These are phyloP conservation scores for Rhizomys pruinosus DNA, from an alignment of 2,113 vertebrate species.

Conservation along the genomic window DNA sequence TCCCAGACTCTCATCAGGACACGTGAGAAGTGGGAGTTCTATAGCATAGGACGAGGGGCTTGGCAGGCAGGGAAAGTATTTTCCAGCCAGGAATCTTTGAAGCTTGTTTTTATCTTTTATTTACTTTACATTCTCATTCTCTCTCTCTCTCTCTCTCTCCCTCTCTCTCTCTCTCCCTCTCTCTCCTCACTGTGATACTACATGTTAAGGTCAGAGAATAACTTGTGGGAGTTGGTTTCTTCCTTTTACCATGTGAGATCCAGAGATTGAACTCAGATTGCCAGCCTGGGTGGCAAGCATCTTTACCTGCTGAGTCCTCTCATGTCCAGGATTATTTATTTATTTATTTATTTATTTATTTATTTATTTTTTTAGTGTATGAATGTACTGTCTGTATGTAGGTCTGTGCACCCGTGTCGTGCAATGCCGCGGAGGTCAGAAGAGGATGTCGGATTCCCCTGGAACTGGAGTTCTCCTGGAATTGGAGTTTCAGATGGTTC, in stretches of 20 bases:
- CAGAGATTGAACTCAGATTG: neutral
- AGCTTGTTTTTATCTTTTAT: neutral
- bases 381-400: too few relatives aligned
- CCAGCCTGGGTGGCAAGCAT: too few relatives aligned
- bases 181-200: neutral
- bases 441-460: too few relatives aligned
- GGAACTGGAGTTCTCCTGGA: too few relatives aligned
- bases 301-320: neutral
- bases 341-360: too few relatives aligned
- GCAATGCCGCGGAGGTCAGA: too few relatives aligned
- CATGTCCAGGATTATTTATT: too few relatives aligned
- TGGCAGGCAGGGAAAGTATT: neutral
- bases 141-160: too few relatives aligned
- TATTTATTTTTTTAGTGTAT: too few relatives aligned
- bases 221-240: neutral
- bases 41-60: neutral
- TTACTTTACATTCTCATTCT: neutral
- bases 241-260: neutral
- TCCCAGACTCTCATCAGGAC: neutral
- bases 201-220: neutral
- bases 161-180: too few relatives aligned
- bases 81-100: neutral
- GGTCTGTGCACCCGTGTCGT: too few relatives aligned
- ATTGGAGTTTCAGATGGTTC: too few relatives aligned
- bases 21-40: accelerated